Evolutionary conservation across 2,888 invertebrate genomes (phyloP), one percentile per base, ranked within the genome.

Genomic region (Sisyra terminalis): DNA sequence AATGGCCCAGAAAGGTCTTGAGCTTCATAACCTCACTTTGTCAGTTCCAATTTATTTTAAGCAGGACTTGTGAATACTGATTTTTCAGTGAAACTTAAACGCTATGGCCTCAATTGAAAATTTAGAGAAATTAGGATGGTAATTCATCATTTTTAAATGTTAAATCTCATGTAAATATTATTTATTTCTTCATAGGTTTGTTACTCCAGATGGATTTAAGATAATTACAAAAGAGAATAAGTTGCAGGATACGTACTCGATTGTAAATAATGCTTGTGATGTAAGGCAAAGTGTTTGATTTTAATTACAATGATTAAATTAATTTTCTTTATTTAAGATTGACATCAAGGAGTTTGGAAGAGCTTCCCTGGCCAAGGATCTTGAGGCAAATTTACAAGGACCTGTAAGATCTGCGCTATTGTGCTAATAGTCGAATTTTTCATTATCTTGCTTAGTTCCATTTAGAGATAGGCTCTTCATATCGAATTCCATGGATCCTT

Each of bases 281-380:
- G 84, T 84, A 65, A 73, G 78, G 72, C 52, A 38, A n/a, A 34
- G 11, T 31, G 1, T 39, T 18, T 37, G 29, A 36, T 17, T 29
- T 17, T 7, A 9, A 42, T n/a, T 30, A 37, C 17, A 16, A 1
- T 29, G 8, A 43, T 42, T 41, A 46, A 37, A 18, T 40, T 31
- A 40, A 40, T 29, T 50, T 52, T 32, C 30, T 40, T 46, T 43
- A 54, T 68, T 71, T 48, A 59, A 81, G 79, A 65, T 67, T 53
- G 90, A 90, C 64, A 67, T 89, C 47, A 75, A 79, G 55, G 85
- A 88, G 55, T 78, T 87, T 49, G 84, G 84, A n/a, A 77, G 74
- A 42, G 75, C 75, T 42, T 73, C 77, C 44, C 67, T 86, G 48
- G 75, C 79, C n/a, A 72, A 73, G 45, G 78, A 79, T 35, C 66